Percentiles rank a stretch among this genome's conserved stretches.
Evolutionary conservation across 2,797 vertebrate species (phyloP).

Genomic region (Limnodromus scolopaceus): DNA sequence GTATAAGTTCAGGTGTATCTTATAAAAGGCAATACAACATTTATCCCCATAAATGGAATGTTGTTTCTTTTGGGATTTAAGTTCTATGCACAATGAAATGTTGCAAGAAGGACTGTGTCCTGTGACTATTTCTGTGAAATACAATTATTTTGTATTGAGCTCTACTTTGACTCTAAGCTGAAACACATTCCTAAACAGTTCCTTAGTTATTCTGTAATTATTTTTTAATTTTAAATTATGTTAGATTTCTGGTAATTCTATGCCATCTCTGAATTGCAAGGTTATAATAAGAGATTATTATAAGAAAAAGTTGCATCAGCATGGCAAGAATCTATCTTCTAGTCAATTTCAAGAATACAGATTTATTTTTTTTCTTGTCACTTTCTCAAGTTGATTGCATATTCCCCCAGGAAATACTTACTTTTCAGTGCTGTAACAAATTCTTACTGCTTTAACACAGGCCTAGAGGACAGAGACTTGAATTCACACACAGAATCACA

Average conservation of each 20-base stretch:
- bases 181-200: not conserved
- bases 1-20: not conserved
- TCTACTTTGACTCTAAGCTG: not conserved
- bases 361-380: not conserved
- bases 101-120: not conserved
- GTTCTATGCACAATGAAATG: not conserved
- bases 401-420: not conserved
- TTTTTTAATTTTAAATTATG: not conserved
- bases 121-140: not conserved
- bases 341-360: not conserved
- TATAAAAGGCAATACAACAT: not conserved
- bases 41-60: not conserved
- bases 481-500: too few species aligned
- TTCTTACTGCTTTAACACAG: not conserved
- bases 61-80: not conserved
- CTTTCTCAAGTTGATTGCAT: not conserved
- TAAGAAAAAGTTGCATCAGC: not conserved
- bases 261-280: not conserved
- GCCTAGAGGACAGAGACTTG: not conserved
- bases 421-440: not conserved
- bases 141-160: not conserved
- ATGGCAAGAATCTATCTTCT: not conserved
- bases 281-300: not conserved
- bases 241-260: not conserved
- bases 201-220: not conserved